phyloP scores from a whole-genome alignment of 1,140 invertebrate species.

The Homalodisca vitripennis region DNA sequence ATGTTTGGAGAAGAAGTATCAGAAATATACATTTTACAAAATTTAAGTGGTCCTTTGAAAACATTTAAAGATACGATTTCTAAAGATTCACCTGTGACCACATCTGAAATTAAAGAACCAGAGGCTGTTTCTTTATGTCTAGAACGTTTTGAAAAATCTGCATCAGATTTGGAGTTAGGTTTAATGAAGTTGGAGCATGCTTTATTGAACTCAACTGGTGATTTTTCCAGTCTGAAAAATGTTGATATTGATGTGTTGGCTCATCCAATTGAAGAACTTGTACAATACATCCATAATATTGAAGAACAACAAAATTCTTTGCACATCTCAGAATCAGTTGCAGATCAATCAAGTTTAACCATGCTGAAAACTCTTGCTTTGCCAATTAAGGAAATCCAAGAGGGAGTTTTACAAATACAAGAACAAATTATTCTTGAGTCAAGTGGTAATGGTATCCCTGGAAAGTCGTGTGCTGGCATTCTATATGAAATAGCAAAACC shows the following conservation, averaged over 20 bases:
- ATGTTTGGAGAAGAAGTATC: not conserved
- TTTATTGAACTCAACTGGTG: constrained; percentile 25
- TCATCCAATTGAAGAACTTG: constrained; percentile 47
- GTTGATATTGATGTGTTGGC: constrained; percentile 45
- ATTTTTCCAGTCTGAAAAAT: constrained; percentile 15
- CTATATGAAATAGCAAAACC: constrained; percentile 46
- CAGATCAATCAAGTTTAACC: constrained; percentile 37
- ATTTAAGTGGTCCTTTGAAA: not conserved
- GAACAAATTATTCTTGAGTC: constrained; percentile 48
- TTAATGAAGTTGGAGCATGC: constrained; percentile 38
- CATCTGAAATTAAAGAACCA: not conserved
- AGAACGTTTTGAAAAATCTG: constrained; percentile 35
- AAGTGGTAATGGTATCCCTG: constrained; percentile 47
- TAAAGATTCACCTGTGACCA: not conserved
- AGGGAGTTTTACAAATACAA: constrained; percentile 48
- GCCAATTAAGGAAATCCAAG: constrained; percentile 51
- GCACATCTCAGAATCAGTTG: constrained; percentile 23
- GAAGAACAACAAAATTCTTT: constrained; percentile 28
- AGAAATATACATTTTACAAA: constrained; percentile 1
- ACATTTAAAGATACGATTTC: not conserved
- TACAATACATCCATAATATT: constrained; percentile 37
- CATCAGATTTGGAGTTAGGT: constrained; percentile 37
- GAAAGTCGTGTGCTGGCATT: constrained; percentile 37
- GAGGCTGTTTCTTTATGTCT: constrained; percentile 13
- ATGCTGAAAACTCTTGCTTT: constrained; percentile 47